Evolutionary conservation across 2,113 vertebrate species (phyloP), one percentile per base, ranked within the genome.

Genomic region (Anoplopoma fimbria): DNA sequence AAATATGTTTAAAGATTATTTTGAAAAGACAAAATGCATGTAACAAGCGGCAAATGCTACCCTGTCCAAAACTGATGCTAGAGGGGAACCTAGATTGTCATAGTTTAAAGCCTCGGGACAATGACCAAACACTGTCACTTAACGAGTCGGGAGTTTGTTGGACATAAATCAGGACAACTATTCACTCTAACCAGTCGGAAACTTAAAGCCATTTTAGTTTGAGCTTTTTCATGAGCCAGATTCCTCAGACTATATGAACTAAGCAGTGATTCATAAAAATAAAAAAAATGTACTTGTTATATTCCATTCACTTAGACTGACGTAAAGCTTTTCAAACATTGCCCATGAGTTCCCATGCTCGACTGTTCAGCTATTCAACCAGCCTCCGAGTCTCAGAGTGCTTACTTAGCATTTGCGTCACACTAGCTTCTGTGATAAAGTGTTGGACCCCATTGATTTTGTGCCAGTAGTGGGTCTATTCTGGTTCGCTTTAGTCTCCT

Each of bases 331-430:
- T 84, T 88, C 79, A 85, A 57, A 63, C 68, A 25, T 33, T 31
- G 69, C 64, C 27, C 67, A 36, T 63, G 25, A 75, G 70, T 47
- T 69, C 42, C 68, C 75, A 80, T 60, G 55, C 61, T 69, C 85
- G 86, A 57, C 47, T 47, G 25, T 47, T 80, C 85, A 60, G 74
- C 72, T 55, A 71, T 77, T 84, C 74, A 81, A 57, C 79, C 9
- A 25, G 61, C 82, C 69, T 75, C 57, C 3, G 6, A 69, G 65
- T 87, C 76, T 82, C 84, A 78, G 71, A 89, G 86, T 89, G 90
- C 88, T 90, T 83, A 60, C 84, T 94, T 92, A 93, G 93, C 92
- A 93, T 89, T 92, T 93, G 79, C 86, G 73, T 90, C 80, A 88
- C 74, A 85, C 86, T 75, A 77, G 89, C 49, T 83, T 76, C 82